phyloP scores from a whole-genome alignment of 2,888 invertebrate species.

The Acanthacorydalis orientalis region DNA sequence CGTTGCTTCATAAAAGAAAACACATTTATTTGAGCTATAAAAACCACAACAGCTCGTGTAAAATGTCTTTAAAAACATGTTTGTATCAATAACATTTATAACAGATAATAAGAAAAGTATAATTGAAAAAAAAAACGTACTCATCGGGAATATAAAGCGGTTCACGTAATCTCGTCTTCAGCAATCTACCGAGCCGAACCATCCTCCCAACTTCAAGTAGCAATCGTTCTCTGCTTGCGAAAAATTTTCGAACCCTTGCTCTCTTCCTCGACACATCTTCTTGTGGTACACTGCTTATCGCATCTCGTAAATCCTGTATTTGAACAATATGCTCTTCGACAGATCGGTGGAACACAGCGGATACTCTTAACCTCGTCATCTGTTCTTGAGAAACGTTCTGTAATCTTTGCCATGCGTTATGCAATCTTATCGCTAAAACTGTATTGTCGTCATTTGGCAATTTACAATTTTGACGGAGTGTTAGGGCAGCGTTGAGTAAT shows the following conservation, averaged over 20 bases:
- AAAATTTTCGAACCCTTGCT: constrained; percentile 33
- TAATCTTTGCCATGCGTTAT: constrained; percentile 50
- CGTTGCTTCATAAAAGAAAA: no score
- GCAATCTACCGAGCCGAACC: constrained; percentile 48
- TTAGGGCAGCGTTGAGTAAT: constrained; percentile 54
- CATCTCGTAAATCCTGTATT: constrained; percentile 38
- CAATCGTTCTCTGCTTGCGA: constrained; percentile 41
- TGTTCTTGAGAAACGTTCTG: constrained; percentile 56
- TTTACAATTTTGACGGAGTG: constrained; percentile 54
- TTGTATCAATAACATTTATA: no score
- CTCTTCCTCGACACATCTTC: constrained; percentile 28
- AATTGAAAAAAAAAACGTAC: constrained; percentile 4
- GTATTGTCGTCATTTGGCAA: constrained; percentile 39
- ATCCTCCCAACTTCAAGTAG: constrained; percentile 54
- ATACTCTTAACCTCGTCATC: constrained; percentile 55
- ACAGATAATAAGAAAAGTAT: background rate
- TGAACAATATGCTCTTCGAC: constrained; percentile 45
- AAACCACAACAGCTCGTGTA: no score
- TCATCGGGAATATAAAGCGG: constrained; percentile 25
- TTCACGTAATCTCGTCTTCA: constrained; percentile 47
- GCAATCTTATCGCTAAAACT: constrained; percentile 35
- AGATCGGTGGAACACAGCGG: constrained; percentile 58
- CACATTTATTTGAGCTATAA: no score
- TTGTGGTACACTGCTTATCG: constrained; percentile 30
- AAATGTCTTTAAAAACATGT: no score